Percentiles rank a stretch among this genome's conserved stretches.
phyloP scores from a whole-genome alignment of 1,140 invertebrate genomes.

The Heterodera schachtii region DNA sequence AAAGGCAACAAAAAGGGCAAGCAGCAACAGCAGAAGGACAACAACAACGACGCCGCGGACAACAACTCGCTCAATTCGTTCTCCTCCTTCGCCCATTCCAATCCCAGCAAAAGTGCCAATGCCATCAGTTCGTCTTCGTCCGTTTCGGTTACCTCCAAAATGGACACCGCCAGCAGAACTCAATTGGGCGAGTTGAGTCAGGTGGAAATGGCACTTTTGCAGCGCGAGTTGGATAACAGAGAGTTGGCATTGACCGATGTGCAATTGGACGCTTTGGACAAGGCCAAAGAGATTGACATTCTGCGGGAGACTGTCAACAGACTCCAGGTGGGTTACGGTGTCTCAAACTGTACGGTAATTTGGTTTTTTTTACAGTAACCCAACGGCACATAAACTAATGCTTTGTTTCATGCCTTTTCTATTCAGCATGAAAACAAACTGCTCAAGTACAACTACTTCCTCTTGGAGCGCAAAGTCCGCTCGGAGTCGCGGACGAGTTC shows the following conservation, averaged over 20 bases:
- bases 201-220: conserved; percentile 68
- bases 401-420: neutral
- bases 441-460: conserved; percentile 49
- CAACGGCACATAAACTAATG: too few species aligned
- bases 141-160: conserved; percentile 29
- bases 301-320: conserved; percentile 92
- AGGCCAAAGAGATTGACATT: conserved; percentile 92
- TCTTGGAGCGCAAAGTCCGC: conserved; percentile 46
- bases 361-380: too few species aligned
- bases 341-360: neutral
- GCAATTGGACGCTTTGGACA: conserved; percentile 88
- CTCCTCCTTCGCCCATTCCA: conserved; percentile 7
- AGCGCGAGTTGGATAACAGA: conserved; percentile 89
- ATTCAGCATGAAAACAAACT: conserved; percentile 56
- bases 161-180: conserved; percentile 29
- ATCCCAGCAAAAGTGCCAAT: neutral
- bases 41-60: conserved; percentile 67
- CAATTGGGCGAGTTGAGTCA: neutral
- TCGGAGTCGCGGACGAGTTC: conserved; percentile 46
- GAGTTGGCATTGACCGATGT: conserved; percentile 95
- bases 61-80: neutral
- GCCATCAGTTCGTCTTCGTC: neutral
- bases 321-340: conserved; percentile 77
- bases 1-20: conserved; percentile 72
- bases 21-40: neutral